These are phyloP conservation scores for Leucozona laternaria DNA, from an alignment of 2,888 invertebrate genomes.

Conservation along the genomic window DNA sequence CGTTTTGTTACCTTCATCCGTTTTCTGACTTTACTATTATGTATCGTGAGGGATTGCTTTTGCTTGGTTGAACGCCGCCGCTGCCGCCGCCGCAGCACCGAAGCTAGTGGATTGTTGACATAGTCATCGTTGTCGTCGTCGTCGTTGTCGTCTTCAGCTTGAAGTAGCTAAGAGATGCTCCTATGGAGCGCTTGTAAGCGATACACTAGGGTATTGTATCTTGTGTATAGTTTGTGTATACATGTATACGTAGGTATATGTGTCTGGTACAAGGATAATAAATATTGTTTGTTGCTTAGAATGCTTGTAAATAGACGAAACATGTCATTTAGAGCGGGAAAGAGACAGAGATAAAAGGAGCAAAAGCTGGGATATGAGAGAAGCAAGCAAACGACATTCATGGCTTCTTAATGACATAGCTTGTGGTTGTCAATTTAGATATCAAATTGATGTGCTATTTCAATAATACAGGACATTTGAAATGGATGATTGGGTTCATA, in stretches of 20 bases:
- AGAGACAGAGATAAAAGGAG: background rate
- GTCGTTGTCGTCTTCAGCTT: conserved; percentile 35
- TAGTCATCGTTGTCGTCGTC: conserved; percentile 36
- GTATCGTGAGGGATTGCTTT: conserved; percentile 48
- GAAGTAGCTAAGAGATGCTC: conserved; percentile 43
- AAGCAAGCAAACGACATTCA: conserved; percentile 49
- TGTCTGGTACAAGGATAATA: conserved; percentile 52
- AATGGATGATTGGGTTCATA: conserved; percentile 27
- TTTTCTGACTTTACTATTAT: conserved; percentile 35
- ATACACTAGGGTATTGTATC: conserved; percentile 43
- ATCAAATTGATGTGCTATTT: conserved; percentile 51
- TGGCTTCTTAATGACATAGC: conserved; percentile 57
- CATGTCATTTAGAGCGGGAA: conserved; percentile 35
- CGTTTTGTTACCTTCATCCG: conserved; percentile 43
- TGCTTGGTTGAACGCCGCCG: conserved; percentile 26
- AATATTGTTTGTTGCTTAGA: conserved; percentile 55
- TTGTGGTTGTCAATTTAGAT: conserved; percentile 64
- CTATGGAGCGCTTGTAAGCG: conserved; percentile 45
- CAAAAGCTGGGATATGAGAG: no score
- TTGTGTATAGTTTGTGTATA: background rate
- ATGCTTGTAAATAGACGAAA: conserved; percentile 57
- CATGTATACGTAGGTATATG: background rate
- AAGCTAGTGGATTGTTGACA: conserved; percentile 52
- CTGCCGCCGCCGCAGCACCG: no score
- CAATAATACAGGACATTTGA: conserved; percentile 37